Conservation (phyloP, 2,113 vertebrate genomes). For the Macquaria australasica region DNA sequence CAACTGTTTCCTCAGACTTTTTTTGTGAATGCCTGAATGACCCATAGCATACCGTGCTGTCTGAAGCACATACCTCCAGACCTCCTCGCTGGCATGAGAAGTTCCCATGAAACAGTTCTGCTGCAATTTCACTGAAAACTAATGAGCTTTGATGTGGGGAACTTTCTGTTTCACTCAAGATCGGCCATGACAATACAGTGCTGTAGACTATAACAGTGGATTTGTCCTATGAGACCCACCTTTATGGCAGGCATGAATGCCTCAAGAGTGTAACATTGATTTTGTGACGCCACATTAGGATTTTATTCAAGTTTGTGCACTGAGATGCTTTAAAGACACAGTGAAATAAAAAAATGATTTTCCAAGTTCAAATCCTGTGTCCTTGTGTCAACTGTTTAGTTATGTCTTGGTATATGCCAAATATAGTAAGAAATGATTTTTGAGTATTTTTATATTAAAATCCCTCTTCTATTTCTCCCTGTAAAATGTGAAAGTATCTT, state of each 20-base stretch:
- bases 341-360: no score
- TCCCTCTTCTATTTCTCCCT: no score
- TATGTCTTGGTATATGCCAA: no score
- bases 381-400: no score
- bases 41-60: neutral
- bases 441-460: no score
- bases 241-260: neutral
- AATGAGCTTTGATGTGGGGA: slow-evolving; percentile 20
- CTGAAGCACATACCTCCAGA: neutral
- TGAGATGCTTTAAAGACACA: neutral
- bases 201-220: neutral
- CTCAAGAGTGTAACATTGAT: neutral
- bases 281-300: neutral
- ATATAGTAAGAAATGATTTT: no score
- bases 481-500: no score
- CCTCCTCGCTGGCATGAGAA: neutral
- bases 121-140: slow-evolving; percentile 2
- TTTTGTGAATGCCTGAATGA: neutral
- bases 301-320: slow-evolving; percentile 1
- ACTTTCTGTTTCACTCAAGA: slow-evolving; percentile 10
- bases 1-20: neutral
- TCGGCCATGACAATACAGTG: neutral
- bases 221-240: neutral
- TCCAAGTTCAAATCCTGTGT: neutral
- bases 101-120: neutral